Percentiles rank a stretch among this genome's conserved stretches.
Conservation (phyloP, 2,797 vertebrate genomes). For the Muscicapa comitata region DNA sequence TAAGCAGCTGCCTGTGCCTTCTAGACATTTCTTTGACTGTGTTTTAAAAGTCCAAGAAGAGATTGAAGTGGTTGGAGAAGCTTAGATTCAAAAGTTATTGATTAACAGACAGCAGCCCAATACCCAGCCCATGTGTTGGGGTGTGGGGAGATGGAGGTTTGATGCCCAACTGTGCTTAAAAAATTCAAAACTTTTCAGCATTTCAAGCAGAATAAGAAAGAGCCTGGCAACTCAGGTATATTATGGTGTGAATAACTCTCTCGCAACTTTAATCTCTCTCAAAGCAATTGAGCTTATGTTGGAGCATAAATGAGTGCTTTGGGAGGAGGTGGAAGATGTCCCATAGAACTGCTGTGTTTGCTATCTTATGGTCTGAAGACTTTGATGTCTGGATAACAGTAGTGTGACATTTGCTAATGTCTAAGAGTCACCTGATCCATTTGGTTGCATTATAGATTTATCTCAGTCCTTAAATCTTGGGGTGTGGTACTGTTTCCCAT, state of each 20-base stretch:
- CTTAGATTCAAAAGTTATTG: not conserved
- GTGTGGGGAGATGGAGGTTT: not conserved
- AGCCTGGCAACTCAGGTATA: not conserved
- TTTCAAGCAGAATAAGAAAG: not conserved
- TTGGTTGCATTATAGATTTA: not conserved
- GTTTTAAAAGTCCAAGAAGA: not conserved
- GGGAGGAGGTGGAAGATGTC: not conserved
- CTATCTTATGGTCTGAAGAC: accelerated
- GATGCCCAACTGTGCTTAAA: not conserved
- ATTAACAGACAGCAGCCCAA: accelerated
- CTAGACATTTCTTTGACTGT: not conserved
- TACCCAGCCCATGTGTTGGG: not conserved
- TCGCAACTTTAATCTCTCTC: not conserved
- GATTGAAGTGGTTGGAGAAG: not conserved
- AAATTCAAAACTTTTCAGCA: not conserved
- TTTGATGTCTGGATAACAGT: not conserved
- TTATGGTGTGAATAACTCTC: not conserved
- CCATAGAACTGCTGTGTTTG: not conserved
- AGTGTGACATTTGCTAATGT: not conserved
- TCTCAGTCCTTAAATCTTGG: not conserved
- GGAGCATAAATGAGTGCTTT: not conserved
- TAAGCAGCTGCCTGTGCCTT: not conserved
- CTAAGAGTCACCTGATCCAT: not conserved
- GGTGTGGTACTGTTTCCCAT: not conserved
- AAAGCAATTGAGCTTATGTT: not conserved